Evolutionary conservation across 1,140 invertebrate species (phyloP), one percentile per base, ranked within the genome.

Genomic region (Sesamia nonagrioides): DNA sequence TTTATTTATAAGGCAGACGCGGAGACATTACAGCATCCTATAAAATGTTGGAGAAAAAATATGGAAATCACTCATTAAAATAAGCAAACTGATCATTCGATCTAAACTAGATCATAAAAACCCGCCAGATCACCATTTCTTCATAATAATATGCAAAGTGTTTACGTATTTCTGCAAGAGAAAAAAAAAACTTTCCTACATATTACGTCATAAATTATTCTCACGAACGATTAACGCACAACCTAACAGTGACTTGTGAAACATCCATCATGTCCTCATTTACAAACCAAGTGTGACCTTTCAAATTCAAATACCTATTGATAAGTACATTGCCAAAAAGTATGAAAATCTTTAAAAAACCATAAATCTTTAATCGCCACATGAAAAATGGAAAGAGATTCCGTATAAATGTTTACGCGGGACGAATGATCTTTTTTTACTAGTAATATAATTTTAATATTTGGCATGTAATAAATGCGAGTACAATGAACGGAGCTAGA

Each of bases 401-500:
- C 48, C 73, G 60, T 71, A 35, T 68, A 80, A 80, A 81, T 58
- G 73, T 80, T 71, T 45, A 60, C 61, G 48, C 50, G 11, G 45
- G 76, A 79, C 78, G 63, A 66, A 76, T 80, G 63, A 40, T 40
- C 9, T 78, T 60, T 80, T 45, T 78, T 61, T 77, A 35, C 58
- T 80, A 42, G 4, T 66, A 76, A 79, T 79, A 81, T 80, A 40
- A 40, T 81, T 60, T 82, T 82, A 78, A 83, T 81, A 84, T 82
- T 60, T 77, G 75, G 77, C 58, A 66, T 77, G 81, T 85, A 84
- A 84, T 84, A 84, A 86, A 89, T 77, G 81, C 71, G 86, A 84
- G 91, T 91, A 90, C 89, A 91, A 89, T 87, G 91, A 92, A 91
- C 91, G 89, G 79, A 83, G 78, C 84, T 73, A 60, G 88, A 85